Conservation (phyloP, 2,113 vertebrate species). For the Hippoglossus stenolepis region DNA sequence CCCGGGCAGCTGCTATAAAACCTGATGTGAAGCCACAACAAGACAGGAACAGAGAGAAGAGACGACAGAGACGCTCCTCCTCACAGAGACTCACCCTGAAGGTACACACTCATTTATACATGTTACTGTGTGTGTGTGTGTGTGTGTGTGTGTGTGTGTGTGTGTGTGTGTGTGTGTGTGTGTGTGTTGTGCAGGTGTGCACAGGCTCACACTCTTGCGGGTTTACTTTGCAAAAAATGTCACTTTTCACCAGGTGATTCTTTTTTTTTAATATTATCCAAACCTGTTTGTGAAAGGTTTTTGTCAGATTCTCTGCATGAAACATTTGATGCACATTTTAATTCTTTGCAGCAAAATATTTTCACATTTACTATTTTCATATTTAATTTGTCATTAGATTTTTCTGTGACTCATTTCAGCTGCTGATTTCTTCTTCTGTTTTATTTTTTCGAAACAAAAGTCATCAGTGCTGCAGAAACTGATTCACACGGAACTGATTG, state of each 20-base stretch:
- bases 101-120: slow-evolving; percentile 40
- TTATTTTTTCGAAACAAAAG: too few relatives aligned
- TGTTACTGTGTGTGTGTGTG: slow-evolving; percentile 11
- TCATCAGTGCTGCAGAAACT: too few relatives aligned
- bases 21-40: slow-evolving; percentile 49
- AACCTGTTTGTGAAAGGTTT: neutral
- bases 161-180: slow-evolving; percentile 10
- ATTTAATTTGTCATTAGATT: neutral
- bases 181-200: slow-evolving; percentile 22
- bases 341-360: neutral
- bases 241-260: neutral
- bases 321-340: too few relatives aligned
- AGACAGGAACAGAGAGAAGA: slow-evolving; percentile 43
- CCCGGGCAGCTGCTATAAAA: slow-evolving; percentile 69
- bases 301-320: neutral
- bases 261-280: neutral
- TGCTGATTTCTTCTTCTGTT: neutral
- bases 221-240: neutral
- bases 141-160: slow-evolving; percentile 3
- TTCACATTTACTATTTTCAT: too few relatives aligned
- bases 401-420: neutral
- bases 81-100: slow-evolving; percentile 18
- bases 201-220: neutral
- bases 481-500: too few relatives aligned
- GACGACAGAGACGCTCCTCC: slow-evolving; percentile 19